Conservation (phyloP, 2,888 invertebrate species). For the Syrphus vitripennis region DNA sequence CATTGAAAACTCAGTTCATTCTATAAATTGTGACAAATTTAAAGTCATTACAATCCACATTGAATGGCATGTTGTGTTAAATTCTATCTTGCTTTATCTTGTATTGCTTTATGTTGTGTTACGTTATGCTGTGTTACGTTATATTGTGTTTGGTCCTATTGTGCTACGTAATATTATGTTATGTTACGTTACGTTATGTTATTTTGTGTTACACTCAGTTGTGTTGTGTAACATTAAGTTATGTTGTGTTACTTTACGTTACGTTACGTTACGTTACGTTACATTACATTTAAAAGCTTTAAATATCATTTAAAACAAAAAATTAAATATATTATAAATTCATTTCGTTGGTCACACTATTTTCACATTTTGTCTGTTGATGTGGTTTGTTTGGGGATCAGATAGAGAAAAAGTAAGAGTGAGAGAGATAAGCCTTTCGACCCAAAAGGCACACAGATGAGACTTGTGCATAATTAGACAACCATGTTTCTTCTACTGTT, state of each 20-base stretch:
- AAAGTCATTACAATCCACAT: no score
- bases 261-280: neutral
- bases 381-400: constrained; percentile 14
- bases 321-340: no score
- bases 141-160: no score
- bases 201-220: no score
- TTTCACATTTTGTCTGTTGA: constrained; percentile 13
- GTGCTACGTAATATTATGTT: no score
- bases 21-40: no score
- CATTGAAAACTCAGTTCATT: no score
- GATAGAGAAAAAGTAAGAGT: neutral
- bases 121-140: no score
- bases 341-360: constrained; percentile 1
- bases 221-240: neutral
- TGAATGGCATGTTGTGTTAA: no score
- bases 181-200: neutral
- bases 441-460: neutral
- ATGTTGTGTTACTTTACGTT: neutral
- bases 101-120: no score
- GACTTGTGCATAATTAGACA: constrained; percentile 31
- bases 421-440: neutral
- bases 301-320: no score
- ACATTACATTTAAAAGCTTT: neutral
- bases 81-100: no score
- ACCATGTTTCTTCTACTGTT: constrained; percentile 10